Evolutionary conservation across 1,140 invertebrate genomes (phyloP).

Genomic region (Delia radicum): DNA sequence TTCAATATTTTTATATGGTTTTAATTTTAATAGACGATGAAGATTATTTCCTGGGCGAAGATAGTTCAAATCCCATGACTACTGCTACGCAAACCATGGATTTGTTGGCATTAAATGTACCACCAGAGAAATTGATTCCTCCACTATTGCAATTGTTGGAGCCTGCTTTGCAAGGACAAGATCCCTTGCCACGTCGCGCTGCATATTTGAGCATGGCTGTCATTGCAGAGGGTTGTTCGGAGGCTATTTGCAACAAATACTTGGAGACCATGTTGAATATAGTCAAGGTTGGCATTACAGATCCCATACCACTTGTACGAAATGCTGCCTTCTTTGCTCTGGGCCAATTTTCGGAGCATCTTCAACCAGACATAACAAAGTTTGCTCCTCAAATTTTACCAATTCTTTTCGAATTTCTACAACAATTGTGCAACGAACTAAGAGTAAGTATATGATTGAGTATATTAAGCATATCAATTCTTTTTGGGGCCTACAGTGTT

Average conservation of each 20-base stretch:
- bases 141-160: conserved; percentile 67
- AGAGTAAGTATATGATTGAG: conserved; percentile 37
- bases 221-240: conserved; percentile 78
- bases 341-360: conserved; percentile 79
- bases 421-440: conserved; percentile 61
- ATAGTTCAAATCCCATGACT: conserved; percentile 64
- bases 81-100: conserved; percentile 75
- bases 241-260: conserved; percentile 72
- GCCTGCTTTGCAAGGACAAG: conserved; percentile 61
- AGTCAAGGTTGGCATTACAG: conserved; percentile 70
- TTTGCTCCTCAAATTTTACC: conserved; percentile 73
- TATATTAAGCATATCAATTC: too few species aligned
- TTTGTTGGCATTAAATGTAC: conserved; percentile 72
- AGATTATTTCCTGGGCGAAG: conserved; percentile 64
- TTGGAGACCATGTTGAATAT: conserved; percentile 69
- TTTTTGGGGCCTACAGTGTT: too few species aligned
- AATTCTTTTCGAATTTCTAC: conserved; percentile 71
- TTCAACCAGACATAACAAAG: conserved; percentile 74
- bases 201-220: conserved; percentile 74
- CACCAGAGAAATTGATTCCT: conserved; percentile 75
- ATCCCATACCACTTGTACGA: conserved; percentile 62
- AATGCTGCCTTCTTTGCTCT: conserved; percentile 79
- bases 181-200: conserved; percentile 67
- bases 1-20: not conserved
- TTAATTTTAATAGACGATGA: conserved; percentile 56